Evolutionary conservation across 2,113 vertebrate genomes (phyloP).

Genomic region (Sciurus niger): DNA sequence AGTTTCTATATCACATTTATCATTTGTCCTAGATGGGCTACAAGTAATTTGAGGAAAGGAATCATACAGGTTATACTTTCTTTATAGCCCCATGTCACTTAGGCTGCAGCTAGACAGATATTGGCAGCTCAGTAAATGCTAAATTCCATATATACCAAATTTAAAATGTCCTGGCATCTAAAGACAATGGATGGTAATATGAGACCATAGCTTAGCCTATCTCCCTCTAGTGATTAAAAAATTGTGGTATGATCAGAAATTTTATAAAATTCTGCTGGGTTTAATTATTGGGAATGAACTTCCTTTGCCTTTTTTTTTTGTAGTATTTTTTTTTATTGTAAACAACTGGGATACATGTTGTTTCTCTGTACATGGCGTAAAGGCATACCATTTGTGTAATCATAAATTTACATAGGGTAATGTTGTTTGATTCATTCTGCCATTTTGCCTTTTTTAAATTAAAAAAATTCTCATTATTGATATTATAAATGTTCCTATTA

Average conservation of each 20-base stretch:
- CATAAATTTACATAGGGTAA: no score
- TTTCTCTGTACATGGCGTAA: no score
- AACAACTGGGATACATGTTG: no score
- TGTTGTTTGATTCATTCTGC: no score
- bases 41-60: conserved; percentile 17
- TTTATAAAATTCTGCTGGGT: background rate
- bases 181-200: conserved; percentile 6
- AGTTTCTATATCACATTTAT: background rate
- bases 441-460: background rate
- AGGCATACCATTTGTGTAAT: no score
- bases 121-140: background rate
- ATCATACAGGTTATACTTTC: background rate
- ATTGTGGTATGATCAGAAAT: background rate
- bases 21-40: background rate
- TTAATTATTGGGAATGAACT: background rate
- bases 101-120: background rate
- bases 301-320: conserved; percentile 31
- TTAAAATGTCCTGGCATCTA: conserved; percentile 1
- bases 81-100: background rate
- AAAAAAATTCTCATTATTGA: background rate
- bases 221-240: conserved; percentile 25
- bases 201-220: background rate
- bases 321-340: no score
- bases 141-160: background rate
- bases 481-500: background rate